These are phyloP conservation scores for Emberiza fucata DNA, from an alignment of 2,113 vertebrate genomes.

Conservation along the genomic window DNA sequence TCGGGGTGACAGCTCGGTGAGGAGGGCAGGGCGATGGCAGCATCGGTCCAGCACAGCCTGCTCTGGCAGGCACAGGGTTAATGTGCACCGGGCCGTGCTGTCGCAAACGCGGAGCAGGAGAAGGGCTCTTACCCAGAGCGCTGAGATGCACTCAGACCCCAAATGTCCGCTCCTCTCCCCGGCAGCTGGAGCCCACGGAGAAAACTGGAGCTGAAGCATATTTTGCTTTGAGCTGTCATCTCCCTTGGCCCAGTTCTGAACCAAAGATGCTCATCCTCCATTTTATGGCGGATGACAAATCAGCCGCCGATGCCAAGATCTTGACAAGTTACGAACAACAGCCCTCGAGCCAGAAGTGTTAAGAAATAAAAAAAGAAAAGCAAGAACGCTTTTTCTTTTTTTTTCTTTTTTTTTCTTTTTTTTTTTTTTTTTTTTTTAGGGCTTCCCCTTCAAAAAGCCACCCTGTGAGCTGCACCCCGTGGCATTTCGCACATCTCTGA, in stretches of 20 bases:
- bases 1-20: not conserved
- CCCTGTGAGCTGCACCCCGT: not conserved
- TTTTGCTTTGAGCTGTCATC: constrained; percentile 21
- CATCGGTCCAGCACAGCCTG: not conserved
- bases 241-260: constrained; percentile 52
- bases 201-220: not conserved
- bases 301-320: constrained; percentile 39
- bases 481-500: not conserved
- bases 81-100: not conserved
- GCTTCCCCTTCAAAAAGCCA: not conserved
- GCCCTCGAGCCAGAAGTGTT: constrained; percentile 41
- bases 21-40: not conserved
- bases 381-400: not conserved
- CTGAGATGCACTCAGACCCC: constrained; percentile 6
- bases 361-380: not conserved
- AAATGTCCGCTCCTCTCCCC: not conserved
- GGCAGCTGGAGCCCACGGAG: not conserved
- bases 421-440: not conserved
- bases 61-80: constrained; percentile 13
- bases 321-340: constrained; percentile 48
- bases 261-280: constrained; percentile 48
- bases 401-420: not conserved
- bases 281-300: constrained; percentile 54
- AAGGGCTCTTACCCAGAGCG: not conserved
- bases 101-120: not conserved